These are phyloP conservation scores for Arenaria interpres DNA, from an alignment of 2,113 vertebrate species.

Conservation along the genomic window DNA sequence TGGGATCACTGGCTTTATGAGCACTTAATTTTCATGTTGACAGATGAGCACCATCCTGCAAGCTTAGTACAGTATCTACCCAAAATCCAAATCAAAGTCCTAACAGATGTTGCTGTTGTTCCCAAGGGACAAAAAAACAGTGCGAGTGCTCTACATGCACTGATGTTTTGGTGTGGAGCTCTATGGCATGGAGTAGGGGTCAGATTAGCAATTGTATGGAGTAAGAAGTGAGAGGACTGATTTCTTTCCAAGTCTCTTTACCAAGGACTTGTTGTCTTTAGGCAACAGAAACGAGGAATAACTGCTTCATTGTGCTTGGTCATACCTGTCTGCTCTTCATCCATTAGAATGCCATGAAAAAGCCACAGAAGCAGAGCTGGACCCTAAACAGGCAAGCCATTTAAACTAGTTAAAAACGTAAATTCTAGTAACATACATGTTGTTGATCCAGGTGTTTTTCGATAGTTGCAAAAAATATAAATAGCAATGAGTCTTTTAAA, in stretches of 20 bases:
- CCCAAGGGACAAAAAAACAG: neutral
- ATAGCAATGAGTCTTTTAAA: neutral
- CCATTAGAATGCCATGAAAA: neutral
- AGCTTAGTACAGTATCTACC: neutral
- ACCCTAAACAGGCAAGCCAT: neutral
- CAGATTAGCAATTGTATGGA: neutral
- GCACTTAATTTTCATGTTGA: neutral
- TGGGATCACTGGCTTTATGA: neutral
- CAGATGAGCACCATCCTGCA: neutral
- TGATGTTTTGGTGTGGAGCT: neutral
- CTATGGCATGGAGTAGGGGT: neutral
- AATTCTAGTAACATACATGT: neutral
- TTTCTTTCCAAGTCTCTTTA: neutral
- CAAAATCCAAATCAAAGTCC: neutral
- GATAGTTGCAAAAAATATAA: neutral
- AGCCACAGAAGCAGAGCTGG: neutral
- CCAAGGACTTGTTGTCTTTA: neutral
- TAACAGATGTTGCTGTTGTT: neutral
- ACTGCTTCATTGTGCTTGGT: rapidly evolving
- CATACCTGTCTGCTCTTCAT: neutral
- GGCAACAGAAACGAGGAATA: neutral
- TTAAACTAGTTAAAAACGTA: neutral
- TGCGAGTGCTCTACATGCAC: neutral
- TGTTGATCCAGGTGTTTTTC: neutral
- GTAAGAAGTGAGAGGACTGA: neutral